phyloP scores from a whole-genome alignment of 2,888 invertebrate genomes.

The Drosophila mettleri region DNA sequence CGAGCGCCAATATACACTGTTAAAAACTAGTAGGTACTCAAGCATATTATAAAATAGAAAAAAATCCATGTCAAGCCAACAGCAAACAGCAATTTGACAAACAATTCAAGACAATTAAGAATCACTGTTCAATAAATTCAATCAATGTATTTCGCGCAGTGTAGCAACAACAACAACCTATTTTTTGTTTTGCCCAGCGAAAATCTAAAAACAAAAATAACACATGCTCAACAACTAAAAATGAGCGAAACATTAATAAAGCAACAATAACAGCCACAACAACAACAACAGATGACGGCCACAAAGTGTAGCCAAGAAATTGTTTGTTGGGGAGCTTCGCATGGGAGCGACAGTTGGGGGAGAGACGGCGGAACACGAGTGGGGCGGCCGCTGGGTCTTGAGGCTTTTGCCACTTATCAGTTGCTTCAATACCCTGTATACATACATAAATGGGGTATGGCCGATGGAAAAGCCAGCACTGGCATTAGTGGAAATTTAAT shows the following conservation, averaged over 20 bases:
- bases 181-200: conserved; percentile 34
- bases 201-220: conserved; percentile 59
- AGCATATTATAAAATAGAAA: neutral
- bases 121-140: neutral
- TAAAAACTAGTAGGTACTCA: neutral
- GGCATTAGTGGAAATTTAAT: no score
- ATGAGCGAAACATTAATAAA: conserved; percentile 58
- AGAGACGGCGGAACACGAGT: neutral
- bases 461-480: neutral
- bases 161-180: conserved; percentile 26
- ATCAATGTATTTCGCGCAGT: conserved; percentile 44
- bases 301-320: conserved; percentile 60
- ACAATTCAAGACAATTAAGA: conserved; percentile 22
- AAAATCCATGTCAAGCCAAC: neutral
- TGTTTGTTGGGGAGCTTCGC: conserved; percentile 24
- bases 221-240: conserved; percentile 49
- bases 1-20: conserved; percentile 32
- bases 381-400: neutral
- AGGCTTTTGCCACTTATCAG: conserved; percentile 38
- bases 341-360: conserved; percentile 1
- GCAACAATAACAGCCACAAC: conserved; percentile 33
- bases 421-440: conserved; percentile 11
- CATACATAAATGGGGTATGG: neutral
- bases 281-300: conserved; percentile 39
- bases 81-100: neutral